These are phyloP conservation scores for Hanleya hanleyi DNA, from an alignment of 2,888 invertebrate species.

Conservation along the genomic window DNA sequence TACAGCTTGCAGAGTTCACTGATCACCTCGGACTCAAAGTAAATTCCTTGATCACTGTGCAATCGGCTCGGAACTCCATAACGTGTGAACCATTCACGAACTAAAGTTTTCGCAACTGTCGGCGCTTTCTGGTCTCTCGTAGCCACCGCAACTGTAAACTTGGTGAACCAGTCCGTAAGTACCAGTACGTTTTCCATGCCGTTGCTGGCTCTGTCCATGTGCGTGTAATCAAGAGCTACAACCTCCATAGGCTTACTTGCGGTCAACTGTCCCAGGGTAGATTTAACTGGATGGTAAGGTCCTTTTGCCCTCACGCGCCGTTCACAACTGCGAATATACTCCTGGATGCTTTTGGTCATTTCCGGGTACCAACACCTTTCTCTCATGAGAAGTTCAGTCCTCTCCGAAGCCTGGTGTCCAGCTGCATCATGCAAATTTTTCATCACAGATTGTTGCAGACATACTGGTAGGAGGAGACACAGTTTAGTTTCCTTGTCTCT, in stretches of 20 bases:
- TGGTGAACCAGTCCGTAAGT: background rate
- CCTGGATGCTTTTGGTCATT: background rate
- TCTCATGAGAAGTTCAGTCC: constrained; percentile 1
- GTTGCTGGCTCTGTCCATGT: background rate
- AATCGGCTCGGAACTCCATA: no score
- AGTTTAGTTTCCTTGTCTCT: no score
- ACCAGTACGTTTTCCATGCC: background rate
- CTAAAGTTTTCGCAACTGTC: constrained; percentile 18
- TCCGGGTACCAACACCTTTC: background rate
- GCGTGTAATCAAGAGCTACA: background rate
- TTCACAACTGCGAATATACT: background rate
- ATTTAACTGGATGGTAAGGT: background rate
- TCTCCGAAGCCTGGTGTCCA: constrained; percentile 12
- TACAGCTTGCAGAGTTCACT: no score
- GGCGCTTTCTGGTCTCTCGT: constrained; percentile 20
- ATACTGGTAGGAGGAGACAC: background rate
- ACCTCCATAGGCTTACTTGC: constrained; percentile 5
- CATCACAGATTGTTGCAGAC: background rate
- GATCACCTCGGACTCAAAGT: no score
- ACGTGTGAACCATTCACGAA: no score
- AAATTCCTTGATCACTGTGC: no score
- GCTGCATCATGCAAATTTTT: background rate
- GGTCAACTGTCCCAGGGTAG: background rate
- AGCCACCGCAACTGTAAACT: constrained; percentile 9
- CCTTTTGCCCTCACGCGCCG: constrained; percentile 1